Evolutionary conservation across 2,888 invertebrate genomes (phyloP).

Genomic region (Melinopterus prodromus): DNA sequence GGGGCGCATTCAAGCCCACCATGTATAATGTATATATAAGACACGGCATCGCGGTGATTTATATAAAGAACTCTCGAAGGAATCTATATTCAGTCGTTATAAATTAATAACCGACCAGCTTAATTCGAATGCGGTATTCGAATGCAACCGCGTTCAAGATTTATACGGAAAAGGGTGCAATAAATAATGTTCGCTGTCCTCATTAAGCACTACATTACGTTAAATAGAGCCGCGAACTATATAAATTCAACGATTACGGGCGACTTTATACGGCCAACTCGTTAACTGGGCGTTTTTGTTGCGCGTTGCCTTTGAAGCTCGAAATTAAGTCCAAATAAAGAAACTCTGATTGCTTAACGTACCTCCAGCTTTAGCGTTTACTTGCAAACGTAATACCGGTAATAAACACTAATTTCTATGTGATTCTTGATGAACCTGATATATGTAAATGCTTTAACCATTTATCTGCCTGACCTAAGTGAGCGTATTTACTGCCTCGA

Average conservation of each 20-base stretch:
- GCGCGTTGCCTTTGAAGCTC: not conserved
- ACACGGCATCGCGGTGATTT: not conserved
- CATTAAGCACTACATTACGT: slow-evolving; percentile 4
- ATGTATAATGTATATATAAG: not conserved
- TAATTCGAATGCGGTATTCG: not conserved
- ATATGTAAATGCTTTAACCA: no score
- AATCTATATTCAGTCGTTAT: no score
- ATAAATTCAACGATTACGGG: not conserved
- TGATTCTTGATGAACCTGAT: not conserved
- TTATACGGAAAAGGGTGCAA: not conserved
- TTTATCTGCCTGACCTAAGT: no score
- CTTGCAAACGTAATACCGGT: not conserved
- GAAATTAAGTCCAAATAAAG: not conserved
- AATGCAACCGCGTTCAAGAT: not conserved
- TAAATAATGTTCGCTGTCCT: slow-evolving; percentile 4
- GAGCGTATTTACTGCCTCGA: no score
- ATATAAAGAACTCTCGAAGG: no score
- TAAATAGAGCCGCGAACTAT: not conserved
- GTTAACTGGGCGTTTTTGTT: not conserved
- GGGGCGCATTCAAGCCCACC: not conserved
- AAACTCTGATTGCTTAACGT: not conserved
- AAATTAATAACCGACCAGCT: no score
- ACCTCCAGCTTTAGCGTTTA: not conserved
- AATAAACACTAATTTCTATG: not conserved
- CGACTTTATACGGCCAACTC: not conserved